Evolutionary conservation across 2,113 vertebrate genomes (phyloP), one percentile per base, ranked within the genome.

Genomic region (Ammodytes marinus): DNA sequence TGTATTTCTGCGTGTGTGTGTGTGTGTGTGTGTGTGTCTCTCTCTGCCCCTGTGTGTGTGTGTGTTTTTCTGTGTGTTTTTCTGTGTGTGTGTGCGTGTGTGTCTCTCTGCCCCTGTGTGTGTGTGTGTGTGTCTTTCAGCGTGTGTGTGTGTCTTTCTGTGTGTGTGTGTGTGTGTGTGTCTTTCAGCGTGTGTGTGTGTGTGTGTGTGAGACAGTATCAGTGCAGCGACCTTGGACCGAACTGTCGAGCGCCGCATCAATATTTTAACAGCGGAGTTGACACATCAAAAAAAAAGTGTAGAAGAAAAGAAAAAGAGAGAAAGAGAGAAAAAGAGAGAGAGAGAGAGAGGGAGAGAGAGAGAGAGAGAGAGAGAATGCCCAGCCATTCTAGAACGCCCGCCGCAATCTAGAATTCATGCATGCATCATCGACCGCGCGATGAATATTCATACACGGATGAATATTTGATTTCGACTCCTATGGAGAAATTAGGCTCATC

Each of bases 361-460:
- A 50, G 77, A 52, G n/a, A n/a, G n/a, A n/a, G 79, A 74, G 77
- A 64, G 59, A 82, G 72, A 91, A 88, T 69, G 78, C 79, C 85
- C 85, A 79, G 72, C 35, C 67, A 91, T 88, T 90, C 84, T 69
- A 79, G 73, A 69, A 27, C 27, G 27, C 27, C 27, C 27, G 27
- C 1, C 27, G 74, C 86, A 78, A 91, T 93, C 81, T 86, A 93
- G 93, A 86, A 94, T 94, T 92, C 80, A 94, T 91, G 85, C 81
- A 71, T 35, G 87, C 91, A 93, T 91, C 91, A 89, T 88, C 85
- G 83, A 37, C 27, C 27, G 27, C 27, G n/a, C n/a, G 0, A 91
- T 94, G 93, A 94, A 94, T 94, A 94, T 94, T 93, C 93, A 93
- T 87, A 87, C 61, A 0, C 46, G 58, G 85, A 92, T 94, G 89